phyloP scores from a whole-genome alignment of 1,140 invertebrate genomes.

The Coelopa frigida region DNA sequence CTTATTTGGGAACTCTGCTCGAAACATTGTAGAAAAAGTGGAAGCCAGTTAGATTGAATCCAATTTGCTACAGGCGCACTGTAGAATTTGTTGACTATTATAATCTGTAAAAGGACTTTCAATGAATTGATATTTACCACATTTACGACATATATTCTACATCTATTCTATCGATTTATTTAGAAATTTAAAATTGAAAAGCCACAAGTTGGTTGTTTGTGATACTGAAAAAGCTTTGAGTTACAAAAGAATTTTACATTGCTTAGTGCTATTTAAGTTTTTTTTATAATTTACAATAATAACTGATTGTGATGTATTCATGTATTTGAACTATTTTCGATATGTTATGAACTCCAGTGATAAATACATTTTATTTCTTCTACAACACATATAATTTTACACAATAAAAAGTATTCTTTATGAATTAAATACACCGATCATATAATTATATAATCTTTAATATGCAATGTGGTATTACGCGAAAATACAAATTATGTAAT shows the following conservation, averaged over 20 bases:
- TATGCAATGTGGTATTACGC: too few species aligned
- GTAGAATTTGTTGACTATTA: conserved; percentile 43
- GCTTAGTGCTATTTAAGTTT: neutral
- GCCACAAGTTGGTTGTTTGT: neutral
- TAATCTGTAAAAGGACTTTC: conserved; percentile 28
- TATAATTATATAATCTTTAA: too few species aligned
- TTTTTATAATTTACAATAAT: too few species aligned
- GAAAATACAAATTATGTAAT: too few species aligned
- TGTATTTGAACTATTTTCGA: too few species aligned
- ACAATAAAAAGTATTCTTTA: too few species aligned
- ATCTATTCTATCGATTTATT: neutral
- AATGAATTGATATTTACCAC: neutral
- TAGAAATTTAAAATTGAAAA: neutral
- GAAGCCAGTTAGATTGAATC: conserved; percentile 44
- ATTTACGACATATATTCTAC: neutral
- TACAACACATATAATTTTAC: too few species aligned
- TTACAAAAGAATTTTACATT: conserved; percentile 1
- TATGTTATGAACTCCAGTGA: too few species aligned
- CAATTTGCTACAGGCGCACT: conserved; percentile 41
- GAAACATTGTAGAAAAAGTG: conserved; percentile 41
- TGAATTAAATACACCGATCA: too few species aligned
- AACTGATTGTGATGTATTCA: too few species aligned
- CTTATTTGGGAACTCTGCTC: conserved; percentile 16
- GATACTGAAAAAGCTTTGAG: neutral
- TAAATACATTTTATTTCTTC: too few species aligned